These are phyloP conservation scores for Bursaphelenchus okinawaensis DNA, from an alignment of 2,888 invertebrate genomes.

Conservation along the genomic window DNA sequence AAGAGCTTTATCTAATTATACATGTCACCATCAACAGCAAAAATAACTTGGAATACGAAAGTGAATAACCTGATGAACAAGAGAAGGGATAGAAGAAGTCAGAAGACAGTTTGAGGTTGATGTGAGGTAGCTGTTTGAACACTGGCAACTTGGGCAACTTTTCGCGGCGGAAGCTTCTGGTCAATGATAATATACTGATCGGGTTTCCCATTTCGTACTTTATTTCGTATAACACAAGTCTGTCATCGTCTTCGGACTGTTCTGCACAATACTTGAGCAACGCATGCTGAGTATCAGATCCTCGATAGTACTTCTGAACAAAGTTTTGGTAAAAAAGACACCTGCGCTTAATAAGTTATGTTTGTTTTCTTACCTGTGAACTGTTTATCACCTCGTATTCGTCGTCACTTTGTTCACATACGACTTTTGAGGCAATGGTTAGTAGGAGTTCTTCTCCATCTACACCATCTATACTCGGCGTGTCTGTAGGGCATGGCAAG, in stretches of 20 bases:
- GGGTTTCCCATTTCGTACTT: not conserved
- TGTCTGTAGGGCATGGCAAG: not conserved
- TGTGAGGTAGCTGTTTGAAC: slow-evolving; percentile 11
- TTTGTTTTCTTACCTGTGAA: no score
- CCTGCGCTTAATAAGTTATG: not conserved
- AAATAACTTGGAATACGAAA: no score
- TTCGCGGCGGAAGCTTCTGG: not conserved
- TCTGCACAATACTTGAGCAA: not conserved
- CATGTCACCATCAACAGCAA: no score
- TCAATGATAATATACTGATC: not conserved
- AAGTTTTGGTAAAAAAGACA: not conserved
- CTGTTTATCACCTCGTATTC: not conserved
- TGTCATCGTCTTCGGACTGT: not conserved
- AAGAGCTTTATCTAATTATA: no score
- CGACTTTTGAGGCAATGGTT: not conserved
- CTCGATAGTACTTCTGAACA: not conserved
- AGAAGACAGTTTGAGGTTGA: slow-evolving; percentile 15
- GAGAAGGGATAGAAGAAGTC: slow-evolving; percentile 21
- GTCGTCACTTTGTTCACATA: not conserved
- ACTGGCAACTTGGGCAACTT: not conserved
- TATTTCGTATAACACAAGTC: slow-evolving; percentile 1
- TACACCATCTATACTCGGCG: not conserved
- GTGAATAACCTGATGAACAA: not conserved
- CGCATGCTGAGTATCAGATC: not conserved
- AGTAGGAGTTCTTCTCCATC: not conserved